phyloP scores from a whole-genome alignment of 2,888 invertebrate genomes.

The Eucera pruinosa region DNA sequence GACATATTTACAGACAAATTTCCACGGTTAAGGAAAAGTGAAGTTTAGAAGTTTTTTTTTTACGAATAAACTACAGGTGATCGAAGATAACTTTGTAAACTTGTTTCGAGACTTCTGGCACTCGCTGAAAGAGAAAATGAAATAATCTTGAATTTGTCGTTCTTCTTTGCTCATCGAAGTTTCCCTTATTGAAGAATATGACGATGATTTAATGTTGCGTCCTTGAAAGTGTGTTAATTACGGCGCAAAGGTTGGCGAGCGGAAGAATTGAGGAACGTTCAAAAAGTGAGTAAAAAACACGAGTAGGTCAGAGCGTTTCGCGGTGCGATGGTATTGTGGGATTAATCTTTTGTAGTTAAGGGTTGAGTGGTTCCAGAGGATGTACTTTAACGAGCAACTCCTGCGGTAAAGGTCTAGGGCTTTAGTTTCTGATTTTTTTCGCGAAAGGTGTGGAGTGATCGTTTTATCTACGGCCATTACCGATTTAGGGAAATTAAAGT shows the following conservation, averaged over 20 bases:
- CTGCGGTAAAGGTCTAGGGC: background rate
- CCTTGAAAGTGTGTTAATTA: background rate
- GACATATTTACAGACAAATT: too few species aligned
- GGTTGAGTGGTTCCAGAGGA: background rate
- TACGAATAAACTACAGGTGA: too few species aligned
- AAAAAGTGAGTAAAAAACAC: constrained; percentile 9
- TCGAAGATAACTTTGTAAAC: too few species aligned
- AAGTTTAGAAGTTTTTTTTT: too few species aligned
- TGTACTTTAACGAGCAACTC: background rate
- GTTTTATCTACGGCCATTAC: background rate
- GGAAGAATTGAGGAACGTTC: constrained; percentile 14
- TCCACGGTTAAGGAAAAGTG: too few species aligned
- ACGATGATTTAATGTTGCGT: background rate
- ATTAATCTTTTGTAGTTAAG: constrained; percentile 25
- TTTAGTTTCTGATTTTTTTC: constrained; percentile 3
- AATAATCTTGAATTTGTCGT: too few species aligned
- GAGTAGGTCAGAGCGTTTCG: constrained; percentile 12
- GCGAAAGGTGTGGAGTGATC: background rate
- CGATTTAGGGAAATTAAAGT: background rate
- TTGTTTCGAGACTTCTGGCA: too few species aligned
- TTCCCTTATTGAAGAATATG: background rate
- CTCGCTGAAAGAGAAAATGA: too few species aligned
- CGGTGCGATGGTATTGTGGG: constrained; percentile 18
- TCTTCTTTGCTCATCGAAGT: too few species aligned
- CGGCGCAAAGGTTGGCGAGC: background rate